Percentiles rank a stretch among this genome's conserved stretches.
These are phyloP conservation scores for Amazona ochrocephala DNA, from an alignment of 2,797 vertebrate genomes.

Conservation along the genomic window DNA sequence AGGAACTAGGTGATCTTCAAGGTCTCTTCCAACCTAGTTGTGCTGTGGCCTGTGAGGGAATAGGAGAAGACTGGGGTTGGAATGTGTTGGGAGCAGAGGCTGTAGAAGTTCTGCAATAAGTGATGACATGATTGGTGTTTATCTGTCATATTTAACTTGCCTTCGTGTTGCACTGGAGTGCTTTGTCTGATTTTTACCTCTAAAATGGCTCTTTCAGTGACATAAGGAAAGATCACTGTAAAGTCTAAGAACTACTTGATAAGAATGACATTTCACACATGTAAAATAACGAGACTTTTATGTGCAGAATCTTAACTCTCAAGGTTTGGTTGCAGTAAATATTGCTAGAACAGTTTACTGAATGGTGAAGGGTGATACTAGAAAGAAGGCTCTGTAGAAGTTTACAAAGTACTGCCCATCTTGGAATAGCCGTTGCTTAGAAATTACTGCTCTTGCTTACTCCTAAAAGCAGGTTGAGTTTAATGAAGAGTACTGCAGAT, in stretches of 20 bases:
- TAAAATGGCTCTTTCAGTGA: background rate
- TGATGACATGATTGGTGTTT: background rate
- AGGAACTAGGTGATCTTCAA: background rate
- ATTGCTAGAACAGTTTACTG: background rate
- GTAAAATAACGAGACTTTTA: background rate
- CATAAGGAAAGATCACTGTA: background rate
- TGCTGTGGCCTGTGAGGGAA: background rate
- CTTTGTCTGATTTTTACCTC: background rate
- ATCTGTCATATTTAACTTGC: background rate
- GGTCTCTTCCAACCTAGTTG: background rate
- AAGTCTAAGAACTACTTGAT: background rate
- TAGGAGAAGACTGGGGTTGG: background rate
- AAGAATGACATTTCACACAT: background rate
- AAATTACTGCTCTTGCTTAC: background rate
- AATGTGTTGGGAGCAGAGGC: background rate
- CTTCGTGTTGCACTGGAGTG: background rate
- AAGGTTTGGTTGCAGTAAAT: background rate
- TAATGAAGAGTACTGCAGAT: background rate
- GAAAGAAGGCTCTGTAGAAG: background rate
- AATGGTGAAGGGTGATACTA: background rate
- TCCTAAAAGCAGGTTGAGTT: slow-evolving; percentile 1
- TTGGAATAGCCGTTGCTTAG: background rate
- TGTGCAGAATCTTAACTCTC: background rate
- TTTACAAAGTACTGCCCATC: background rate
- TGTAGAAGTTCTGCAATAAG: background rate